Evolutionary conservation across 1,140 invertebrate genomes (phyloP).

Genomic region (Megathymus violae): DNA sequence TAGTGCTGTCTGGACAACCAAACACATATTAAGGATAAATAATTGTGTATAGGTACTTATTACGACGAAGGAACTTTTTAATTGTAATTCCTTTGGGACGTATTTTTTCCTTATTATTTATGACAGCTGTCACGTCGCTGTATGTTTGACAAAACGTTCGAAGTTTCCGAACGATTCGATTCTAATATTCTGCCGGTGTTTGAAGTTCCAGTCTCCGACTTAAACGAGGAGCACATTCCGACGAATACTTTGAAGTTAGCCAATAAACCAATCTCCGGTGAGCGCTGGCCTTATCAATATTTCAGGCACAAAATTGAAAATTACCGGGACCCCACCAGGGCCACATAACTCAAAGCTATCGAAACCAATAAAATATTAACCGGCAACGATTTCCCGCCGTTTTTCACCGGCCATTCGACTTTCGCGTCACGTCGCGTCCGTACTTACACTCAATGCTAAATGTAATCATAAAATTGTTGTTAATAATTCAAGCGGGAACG

Average conservation of each 20-base stretch:
- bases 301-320: constrained; percentile 80
- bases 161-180: constrained; percentile 12
- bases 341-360: constrained; percentile 78
- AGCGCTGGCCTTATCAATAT: constrained; percentile 69
- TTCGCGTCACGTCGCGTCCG: constrained; percentile 68
- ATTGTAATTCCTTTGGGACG: no score
- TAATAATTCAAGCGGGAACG: constrained; percentile 77
- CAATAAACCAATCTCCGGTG: constrained; percentile 42
- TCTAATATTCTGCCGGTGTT: constrained; percentile 6
- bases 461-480: constrained; percentile 82
- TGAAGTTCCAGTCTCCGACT: background rate
- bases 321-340: constrained; percentile 56
- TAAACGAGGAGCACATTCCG: constrained; percentile 22
- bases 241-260: constrained; percentile 38
- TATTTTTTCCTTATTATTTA: no score
- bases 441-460: constrained; percentile 75
- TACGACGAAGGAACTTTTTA: no score
- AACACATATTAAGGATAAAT: no score
- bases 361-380: constrained; percentile 81
- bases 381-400: constrained; percentile 70
- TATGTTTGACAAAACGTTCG: constrained; percentile 2
- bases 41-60: no score
- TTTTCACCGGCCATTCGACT: constrained; percentile 66
- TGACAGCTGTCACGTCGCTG: no score
- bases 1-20: no score